These are phyloP conservation scores for Tolypeutes matacus DNA, from an alignment of 2,797 vertebrate genomes.

Conservation along the genomic window DNA sequence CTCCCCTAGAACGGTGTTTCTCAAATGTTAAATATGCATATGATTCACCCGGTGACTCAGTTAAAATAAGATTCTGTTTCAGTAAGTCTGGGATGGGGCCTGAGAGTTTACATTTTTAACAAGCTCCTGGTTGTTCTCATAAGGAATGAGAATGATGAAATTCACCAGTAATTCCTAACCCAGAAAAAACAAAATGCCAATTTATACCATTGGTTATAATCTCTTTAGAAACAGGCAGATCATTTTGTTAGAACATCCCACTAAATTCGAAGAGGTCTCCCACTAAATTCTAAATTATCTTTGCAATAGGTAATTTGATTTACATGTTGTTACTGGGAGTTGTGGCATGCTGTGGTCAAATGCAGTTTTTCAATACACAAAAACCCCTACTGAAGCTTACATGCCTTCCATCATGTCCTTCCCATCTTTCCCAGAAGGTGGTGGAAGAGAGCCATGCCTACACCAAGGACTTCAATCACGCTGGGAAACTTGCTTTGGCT, in stretches of 20 bases:
- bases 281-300: not conserved
- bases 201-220: not conserved
- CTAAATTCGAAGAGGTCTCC: constrained; percentile 32
- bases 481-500: not conserved
- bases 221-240: constrained; percentile 35
- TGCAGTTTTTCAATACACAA: not conserved
- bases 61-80: not conserved
- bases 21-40: not conserved
- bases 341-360: not conserved
- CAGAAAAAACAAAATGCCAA: not conserved
- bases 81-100: not conserved
- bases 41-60: not conserved
- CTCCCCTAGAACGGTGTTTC: not conserved
- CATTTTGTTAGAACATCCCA: not conserved
- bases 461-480: not conserved
- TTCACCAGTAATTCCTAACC: not conserved
- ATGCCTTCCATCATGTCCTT: constrained; percentile 42
- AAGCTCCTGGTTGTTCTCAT: not conserved
- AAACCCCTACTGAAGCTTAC: not conserved
- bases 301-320: not conserved
- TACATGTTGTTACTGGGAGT: not conserved
- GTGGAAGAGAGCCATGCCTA: constrained; percentile 36
- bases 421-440: constrained; percentile 68
- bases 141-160: not conserved
- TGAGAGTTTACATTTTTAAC: not conserved